Evolutionary conservation across 2,797 vertebrate species (phyloP), one percentile per base, ranked within the genome.

Genomic region (Esox lucius): DNA sequence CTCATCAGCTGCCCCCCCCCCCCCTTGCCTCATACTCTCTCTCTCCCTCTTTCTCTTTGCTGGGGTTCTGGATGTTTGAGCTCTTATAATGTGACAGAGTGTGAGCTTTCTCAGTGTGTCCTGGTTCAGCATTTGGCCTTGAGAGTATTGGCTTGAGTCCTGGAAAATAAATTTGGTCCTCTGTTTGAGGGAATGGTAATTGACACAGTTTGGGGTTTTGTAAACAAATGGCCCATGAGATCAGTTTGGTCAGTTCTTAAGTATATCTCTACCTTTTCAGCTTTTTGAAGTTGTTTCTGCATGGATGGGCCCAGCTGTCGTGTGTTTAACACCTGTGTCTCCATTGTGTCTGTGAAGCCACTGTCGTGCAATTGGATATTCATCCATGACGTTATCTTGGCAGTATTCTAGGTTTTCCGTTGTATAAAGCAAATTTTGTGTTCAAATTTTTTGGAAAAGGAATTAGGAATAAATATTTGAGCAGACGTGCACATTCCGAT

Each of bases 1-100:
- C 53, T 72, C 56, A 81, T 81, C 78, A 80, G 70, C 53, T 31
- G 48, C 48, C 48, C 13, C 42, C 12, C 42, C 12, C 42, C 7
- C 8, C n/a, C n/a, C n/a, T n/a, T n/a, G n/a, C n/a, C n/a, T n/a
- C n/a, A n/a, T n/a, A n/a, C n/a, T n/a, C n/a, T 11, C 11, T 13
- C 42, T 13, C 42, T 13, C 42, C 11, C 42, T 12, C 42, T 11
- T 6, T 70, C 48, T 13, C 80, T 79, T 75, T 71, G 74, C 78
- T 78, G 84, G 84, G 78, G 75, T 85, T 77, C 81, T 76, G 39
- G 56, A 13, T 4, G 80, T 82, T 75, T 82, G 65, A 76, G 46
- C 26, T 70, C 22, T 1, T 33, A 26, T 28, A 62, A 68, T 64
- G 56, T 53, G 51, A 5, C 16, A 67, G 24, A 68, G 22, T 35